phyloP scores from a whole-genome alignment of 2,113 vertebrate genomes.

The Nibea albiflora region DNA sequence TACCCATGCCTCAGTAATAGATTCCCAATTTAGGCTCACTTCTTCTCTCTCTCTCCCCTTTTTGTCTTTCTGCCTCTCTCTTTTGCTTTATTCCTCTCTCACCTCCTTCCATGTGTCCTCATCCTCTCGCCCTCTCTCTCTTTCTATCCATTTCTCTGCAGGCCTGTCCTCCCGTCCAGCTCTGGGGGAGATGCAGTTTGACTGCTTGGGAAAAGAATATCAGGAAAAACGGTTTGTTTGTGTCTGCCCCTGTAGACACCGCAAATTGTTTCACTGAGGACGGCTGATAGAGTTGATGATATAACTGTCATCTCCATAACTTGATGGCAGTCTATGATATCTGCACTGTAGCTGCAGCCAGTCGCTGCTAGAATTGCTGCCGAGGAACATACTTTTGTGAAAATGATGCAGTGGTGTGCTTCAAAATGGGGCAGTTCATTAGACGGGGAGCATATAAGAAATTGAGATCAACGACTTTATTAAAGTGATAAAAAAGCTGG shows the following conservation, averaged over 20 bases:
- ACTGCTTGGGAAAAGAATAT: slow-evolving; percentile 64
- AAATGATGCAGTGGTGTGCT: slow-evolving; percentile 36
- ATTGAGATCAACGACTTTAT: slow-evolving; percentile 41
- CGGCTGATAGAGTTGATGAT: slow-evolving; percentile 72
- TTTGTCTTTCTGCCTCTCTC: slow-evolving; percentile 64
- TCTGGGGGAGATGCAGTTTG: slow-evolving; percentile 44
- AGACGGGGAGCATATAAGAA: slow-evolving; percentile 43
- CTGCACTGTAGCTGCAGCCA: slow-evolving; percentile 46
- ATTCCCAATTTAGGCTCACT: slow-evolving; percentile 86
- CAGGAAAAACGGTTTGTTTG: slow-evolving; percentile 75
- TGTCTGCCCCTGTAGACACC: slow-evolving; percentile 67
- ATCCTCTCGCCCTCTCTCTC: slow-evolving; percentile 46
- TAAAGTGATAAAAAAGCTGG: slow-evolving; percentile 8
- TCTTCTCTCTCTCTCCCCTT: slow-evolving; percentile 56
- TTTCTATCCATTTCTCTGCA: slow-evolving; percentile 60
- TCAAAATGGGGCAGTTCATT: slow-evolving; percentile 52
- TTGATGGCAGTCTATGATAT: slow-evolving; percentile 67
- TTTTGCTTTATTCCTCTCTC: slow-evolving; percentile 60
- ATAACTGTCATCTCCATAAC: slow-evolving; percentile 77
- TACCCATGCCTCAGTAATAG: slow-evolving; percentile 85
- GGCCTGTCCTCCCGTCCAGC: slow-evolving; percentile 44
- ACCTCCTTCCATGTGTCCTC: slow-evolving; percentile 57
- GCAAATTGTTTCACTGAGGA: slow-evolving; percentile 73
- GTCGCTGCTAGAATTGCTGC: slow-evolving; percentile 42
- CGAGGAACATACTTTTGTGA: slow-evolving; percentile 32